Evolutionary conservation across 2,888 invertebrate species (phyloP).

Genomic region (Podotricha telesiphe): DNA sequence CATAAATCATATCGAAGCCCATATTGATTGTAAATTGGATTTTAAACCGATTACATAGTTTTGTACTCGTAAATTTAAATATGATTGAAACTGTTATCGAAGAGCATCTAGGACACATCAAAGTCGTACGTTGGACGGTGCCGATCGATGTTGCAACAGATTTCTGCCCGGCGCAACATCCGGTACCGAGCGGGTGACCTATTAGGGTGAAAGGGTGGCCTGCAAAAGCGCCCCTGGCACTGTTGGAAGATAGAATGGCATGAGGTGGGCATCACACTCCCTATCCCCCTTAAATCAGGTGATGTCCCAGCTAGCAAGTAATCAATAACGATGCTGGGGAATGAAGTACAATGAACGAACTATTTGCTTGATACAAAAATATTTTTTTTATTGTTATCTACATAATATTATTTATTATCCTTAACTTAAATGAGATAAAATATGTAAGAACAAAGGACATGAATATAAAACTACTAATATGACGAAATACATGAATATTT

Average conservation of each 20-base stretch:
- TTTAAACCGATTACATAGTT: no score
- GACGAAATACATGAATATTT: no score
- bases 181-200: conserved; percentile 11
- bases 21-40: no score
- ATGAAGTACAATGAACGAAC: neutral
- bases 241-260: neutral
- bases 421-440: neutral
- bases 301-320: conserved; percentile 1
- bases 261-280: neutral
- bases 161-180: conserved; percentile 17
- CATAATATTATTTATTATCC: neutral
- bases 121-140: conserved; percentile 7
- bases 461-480: no score
- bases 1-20: no score
- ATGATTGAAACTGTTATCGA: neutral
- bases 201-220: conserved; percentile 19
- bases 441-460: no score
- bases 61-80: no score
- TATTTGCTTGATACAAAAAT: neutral
- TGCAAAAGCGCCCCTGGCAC: neutral
- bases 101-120: conserved; percentile 1
- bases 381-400: neutral
- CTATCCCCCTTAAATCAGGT: conserved; percentile 9
- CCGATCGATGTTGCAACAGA: conserved; percentile 16
- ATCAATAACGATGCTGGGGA: conserved; percentile 2